phyloP scores from a whole-genome alignment of 2,797 vertebrate species.

The Nannoperca australis region DNA sequence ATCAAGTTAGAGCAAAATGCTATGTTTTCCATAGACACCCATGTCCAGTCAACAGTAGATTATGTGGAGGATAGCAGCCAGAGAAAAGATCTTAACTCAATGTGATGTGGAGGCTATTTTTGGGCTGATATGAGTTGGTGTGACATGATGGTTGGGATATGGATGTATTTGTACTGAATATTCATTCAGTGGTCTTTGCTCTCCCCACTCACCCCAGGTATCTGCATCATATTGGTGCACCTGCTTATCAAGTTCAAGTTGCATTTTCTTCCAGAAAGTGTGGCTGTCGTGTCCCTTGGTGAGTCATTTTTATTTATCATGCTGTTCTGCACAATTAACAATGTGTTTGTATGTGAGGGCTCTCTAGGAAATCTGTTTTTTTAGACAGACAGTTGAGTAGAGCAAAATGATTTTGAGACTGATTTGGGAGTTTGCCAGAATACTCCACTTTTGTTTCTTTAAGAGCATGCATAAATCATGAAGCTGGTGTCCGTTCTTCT shows the following conservation, averaged over 20 bases:
- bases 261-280: conserved; percentile 97
- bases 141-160: conserved; percentile 31
- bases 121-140: conserved; percentile 37
- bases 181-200: conserved; percentile 47
- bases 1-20: not conserved
- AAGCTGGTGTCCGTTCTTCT: conserved; percentile 5
- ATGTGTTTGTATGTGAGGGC: not conserved
- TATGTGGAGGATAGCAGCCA: conserved; percentile 17
- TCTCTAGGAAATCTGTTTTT: conserved; percentile 3
- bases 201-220: conserved; percentile 84
- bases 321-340: not conserved
- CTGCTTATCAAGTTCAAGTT: conserved; percentile 97
- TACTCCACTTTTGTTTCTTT: not conserved
- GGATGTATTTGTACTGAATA: conserved; percentile 53
- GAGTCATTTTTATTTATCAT: conserved; percentile 76
- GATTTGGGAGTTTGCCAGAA: conserved; percentile 7
- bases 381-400: not conserved
- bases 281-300: conserved; percentile 98
- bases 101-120: conserved; percentile 37
- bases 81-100: conserved; percentile 20
- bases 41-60: not conserved
- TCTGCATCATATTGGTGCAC: conserved; percentile 99
- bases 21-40: not conserved
- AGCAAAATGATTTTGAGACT: not conserved
- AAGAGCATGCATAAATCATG: conserved; percentile 3